Conservation (phyloP, 2,797 vertebrate species). For the Agapornis canus region DNA sequence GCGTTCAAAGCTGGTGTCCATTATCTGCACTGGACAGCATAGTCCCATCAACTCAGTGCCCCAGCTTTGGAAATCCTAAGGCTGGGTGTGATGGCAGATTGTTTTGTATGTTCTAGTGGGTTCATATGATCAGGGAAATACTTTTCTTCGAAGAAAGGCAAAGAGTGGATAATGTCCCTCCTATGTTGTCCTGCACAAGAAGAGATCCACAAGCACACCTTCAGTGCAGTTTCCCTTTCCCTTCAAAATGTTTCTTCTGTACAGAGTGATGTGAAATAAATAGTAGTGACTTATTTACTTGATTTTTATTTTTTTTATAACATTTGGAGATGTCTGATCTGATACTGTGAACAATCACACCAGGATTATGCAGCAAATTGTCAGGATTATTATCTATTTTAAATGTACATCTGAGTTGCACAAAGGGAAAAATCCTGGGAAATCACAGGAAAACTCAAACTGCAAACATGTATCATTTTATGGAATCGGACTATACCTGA, state of each 20-base stretch:
- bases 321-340: background rate
- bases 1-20: background rate
- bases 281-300: background rate
- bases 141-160: background rate
- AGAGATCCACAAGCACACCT: background rate
- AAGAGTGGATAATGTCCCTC: background rate
- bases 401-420: background rate
- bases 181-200: background rate
- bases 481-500: background rate
- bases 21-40: background rate
- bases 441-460: background rate
- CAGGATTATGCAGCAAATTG: background rate
- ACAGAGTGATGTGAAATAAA: fast-evolving
- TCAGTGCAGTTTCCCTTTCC: background rate
- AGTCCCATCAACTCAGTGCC: background rate
- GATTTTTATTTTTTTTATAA: background rate
- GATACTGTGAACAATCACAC: background rate
- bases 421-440: background rate
- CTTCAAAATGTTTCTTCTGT: background rate
- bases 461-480: background rate
- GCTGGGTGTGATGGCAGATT: background rate
- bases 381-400: background rate
- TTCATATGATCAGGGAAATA: background rate
- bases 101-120: background rate
- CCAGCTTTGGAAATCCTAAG: background rate